Percentiles rank a stretch among this genome's conserved stretches.
phyloP scores from a whole-genome alignment of 2,888 invertebrate genomes.

The Lasius platythorax region DNA sequence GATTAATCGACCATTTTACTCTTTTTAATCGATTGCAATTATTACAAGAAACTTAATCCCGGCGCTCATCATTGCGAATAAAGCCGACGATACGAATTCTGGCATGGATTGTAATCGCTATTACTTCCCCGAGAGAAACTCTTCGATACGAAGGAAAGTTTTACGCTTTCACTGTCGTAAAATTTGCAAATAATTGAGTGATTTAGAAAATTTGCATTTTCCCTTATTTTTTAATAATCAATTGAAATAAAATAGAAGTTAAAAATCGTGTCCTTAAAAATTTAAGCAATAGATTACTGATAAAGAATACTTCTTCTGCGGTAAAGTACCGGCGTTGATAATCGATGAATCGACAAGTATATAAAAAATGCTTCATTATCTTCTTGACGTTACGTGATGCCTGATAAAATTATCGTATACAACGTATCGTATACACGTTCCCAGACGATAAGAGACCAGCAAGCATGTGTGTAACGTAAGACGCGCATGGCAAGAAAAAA shows the following conservation, averaged over 20 bases:
- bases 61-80: neutral
- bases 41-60: neutral
- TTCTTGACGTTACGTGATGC: constrained; percentile 9
- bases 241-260: neutral
- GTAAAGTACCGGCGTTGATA: neutral
- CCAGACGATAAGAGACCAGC: neutral
- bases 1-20: constrained; percentile 62
- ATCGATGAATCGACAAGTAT: neutral
- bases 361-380: neutral
- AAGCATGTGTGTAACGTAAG: neutral
- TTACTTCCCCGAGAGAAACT: neutral
- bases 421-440: neutral
- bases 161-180: neutral
- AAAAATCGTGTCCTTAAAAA: neutral
- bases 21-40: constrained; percentile 50
- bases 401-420: constrained; percentile 24
- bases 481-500: neutral
- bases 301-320: neutral
- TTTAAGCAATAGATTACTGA: neutral
- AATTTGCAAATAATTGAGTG: neutral
- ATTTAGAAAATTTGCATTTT: neutral
- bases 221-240: neutral
- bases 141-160: neutral
- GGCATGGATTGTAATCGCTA: neutral
- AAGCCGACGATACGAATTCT: neutral